These are phyloP conservation scores for Drosophila mayaguana DNA, from an alignment of 2,888 invertebrate species.

Conservation along the genomic window DNA sequence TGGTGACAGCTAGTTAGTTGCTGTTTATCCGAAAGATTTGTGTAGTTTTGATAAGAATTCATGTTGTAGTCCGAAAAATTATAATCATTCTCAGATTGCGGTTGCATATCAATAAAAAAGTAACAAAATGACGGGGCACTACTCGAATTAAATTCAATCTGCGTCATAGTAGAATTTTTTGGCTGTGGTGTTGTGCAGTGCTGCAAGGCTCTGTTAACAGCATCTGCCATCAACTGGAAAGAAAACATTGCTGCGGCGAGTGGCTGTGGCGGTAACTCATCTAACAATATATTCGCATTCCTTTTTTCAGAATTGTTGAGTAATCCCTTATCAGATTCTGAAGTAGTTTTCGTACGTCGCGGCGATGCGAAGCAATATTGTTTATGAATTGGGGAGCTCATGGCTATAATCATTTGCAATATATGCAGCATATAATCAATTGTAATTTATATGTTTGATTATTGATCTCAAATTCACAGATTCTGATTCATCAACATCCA, in stretches of 20 bases:
- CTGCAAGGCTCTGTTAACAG: conserved; percentile 57
- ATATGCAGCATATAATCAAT: conserved; percentile 8
- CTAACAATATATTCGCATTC: conserved; percentile 36
- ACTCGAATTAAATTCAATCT: conserved; percentile 41
- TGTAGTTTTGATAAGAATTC: conserved; percentile 43
- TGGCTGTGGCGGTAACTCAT: conserved; percentile 56
- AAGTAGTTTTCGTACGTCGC: conserved; percentile 21
- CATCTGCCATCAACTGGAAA: conserved; percentile 59
- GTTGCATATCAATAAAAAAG: conserved; percentile 64
- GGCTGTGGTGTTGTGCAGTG: conserved; percentile 51
- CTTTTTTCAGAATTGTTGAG: conserved; percentile 32
- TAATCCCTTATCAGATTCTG: conserved; percentile 43
- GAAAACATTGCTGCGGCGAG: conserved; percentile 61
- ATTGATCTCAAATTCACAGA: conserved; percentile 1
- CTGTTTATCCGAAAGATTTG: conserved; percentile 36
- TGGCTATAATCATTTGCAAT: conserved; percentile 24
- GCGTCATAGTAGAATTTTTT: conserved; percentile 36
- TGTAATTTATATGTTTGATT: background rate
- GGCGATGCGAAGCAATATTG: conserved; percentile 56
- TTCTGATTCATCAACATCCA: conserved; percentile 1
- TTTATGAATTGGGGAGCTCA: conserved; percentile 69
- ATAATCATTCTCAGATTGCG: conserved; percentile 37
- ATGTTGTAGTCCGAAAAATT: conserved; percentile 32
- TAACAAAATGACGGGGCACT: conserved; percentile 57
- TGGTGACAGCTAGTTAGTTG: background rate